Evolutionary conservation across 2,888 invertebrate genomes (phyloP).

Genomic region (Ophion slaviceki): DNA sequence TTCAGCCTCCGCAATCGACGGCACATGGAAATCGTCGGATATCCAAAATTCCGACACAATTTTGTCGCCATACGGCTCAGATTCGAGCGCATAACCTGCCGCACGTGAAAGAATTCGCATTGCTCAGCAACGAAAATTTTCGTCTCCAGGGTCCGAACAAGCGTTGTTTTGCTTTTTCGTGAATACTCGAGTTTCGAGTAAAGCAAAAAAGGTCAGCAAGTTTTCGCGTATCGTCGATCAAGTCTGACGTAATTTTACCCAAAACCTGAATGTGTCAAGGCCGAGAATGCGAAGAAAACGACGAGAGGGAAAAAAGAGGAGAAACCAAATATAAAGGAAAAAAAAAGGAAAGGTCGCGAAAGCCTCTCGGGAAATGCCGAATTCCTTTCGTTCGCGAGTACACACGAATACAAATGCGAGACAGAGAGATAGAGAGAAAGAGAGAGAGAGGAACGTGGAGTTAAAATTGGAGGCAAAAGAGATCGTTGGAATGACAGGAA

Average conservation of each 20-base stretch:
- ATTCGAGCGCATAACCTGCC: no score
- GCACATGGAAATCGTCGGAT: no score
- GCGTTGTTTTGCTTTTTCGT: background rate
- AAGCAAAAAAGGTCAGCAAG: slow-evolving; percentile 38
- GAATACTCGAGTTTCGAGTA: slow-evolving; percentile 9
- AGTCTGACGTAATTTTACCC: slow-evolving; percentile 54
- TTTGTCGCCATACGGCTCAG: no score
- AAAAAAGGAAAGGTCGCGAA: slow-evolving; percentile 34
- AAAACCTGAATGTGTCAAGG: slow-evolving; percentile 57
- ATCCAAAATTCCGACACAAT: no score
- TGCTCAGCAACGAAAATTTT: background rate
- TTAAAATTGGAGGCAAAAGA: slow-evolving; percentile 22
- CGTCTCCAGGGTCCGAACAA: background rate
- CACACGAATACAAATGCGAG: background rate
- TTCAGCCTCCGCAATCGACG: no score
- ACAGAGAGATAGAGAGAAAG: background rate
- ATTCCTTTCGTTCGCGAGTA: background rate
- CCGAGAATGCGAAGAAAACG: slow-evolving; percentile 35
- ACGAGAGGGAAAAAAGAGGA: slow-evolving; percentile 10
- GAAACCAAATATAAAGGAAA: background rate
- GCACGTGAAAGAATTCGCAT: background rate
- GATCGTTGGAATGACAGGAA: slow-evolving; percentile 45
- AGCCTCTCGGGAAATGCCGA: background rate
- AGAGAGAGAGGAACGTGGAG: background rate
- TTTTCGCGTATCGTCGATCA: slow-evolving; percentile 39